phyloP scores from a whole-genome alignment of 2,888 invertebrate species.

The Abrostola tripartita region DNA sequence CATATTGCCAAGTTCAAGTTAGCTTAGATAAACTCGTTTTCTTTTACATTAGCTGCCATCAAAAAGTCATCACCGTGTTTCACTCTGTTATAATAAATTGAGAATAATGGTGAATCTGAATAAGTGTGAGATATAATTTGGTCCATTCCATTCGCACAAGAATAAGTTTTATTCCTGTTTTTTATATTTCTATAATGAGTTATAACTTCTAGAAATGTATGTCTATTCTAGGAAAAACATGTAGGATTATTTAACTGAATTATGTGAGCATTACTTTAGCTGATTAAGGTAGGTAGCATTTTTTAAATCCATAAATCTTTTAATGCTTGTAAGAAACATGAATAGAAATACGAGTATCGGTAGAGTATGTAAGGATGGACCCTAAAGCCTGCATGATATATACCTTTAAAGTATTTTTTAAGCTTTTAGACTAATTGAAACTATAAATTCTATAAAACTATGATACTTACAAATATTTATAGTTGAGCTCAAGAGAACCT shows the following conservation, averaged over 20 bases:
- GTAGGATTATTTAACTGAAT: too few species aligned
- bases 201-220: neutral
- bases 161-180: neutral
- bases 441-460: neutral
- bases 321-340: too few species aligned
- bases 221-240: neutral
- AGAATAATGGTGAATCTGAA: neutral
- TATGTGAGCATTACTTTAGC: too few species aligned
- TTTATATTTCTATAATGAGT: neutral
- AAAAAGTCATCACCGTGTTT: neutral
- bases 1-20: neutral
- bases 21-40: neutral
- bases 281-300: too few species aligned
- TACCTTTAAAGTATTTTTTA: too few species aligned
- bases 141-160: neutral
- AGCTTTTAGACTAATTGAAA: neutral
- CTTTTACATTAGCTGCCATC: neutral
- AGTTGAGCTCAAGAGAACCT: too few species aligned
- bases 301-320: too few species aligned
- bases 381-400: too few species aligned
- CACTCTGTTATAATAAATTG: neutral
- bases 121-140: neutral
- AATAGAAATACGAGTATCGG: too few species aligned
- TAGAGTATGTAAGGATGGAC: too few species aligned
- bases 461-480: neutral